phyloP scores from a whole-genome alignment of 2,113 vertebrate genomes.

The Lophura nycthemera region DNA sequence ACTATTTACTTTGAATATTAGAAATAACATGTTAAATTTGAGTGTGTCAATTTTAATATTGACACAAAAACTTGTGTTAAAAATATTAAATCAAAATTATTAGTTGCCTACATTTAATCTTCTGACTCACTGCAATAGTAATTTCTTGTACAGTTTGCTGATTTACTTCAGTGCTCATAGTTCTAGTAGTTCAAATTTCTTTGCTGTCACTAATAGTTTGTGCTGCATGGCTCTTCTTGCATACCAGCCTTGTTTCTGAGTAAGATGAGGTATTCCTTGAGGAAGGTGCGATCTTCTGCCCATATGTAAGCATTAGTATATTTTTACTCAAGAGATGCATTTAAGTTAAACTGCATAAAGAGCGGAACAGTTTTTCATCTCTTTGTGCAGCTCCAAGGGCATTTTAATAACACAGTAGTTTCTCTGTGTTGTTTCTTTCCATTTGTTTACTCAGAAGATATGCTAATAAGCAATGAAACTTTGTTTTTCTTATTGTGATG shows the following conservation, averaged over 20 bases:
- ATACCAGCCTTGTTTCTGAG: neutral
- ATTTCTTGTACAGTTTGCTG: neutral
- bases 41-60: neutral
- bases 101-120: neutral
- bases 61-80: neutral
- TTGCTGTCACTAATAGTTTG: neutral
- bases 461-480: neutral
- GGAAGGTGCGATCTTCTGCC: neutral
- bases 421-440: neutral
- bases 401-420: neutral
- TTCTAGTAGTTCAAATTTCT: neutral
- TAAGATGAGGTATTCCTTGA: neutral
- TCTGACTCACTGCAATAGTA: neutral
- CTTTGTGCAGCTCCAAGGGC: neutral
- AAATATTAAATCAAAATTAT: neutral
- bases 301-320: neutral
- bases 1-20: neutral
- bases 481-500: neutral
- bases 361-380: neutral
- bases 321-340: neutral
- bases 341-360: neutral
- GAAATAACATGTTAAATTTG: neutral
- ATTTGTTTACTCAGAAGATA: neutral
- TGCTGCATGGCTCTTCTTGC: neutral
- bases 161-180: neutral